These are phyloP conservation scores for Contarinia nasturtii DNA, from an alignment of 1,140 invertebrate genomes.

Conservation along the genomic window DNA sequence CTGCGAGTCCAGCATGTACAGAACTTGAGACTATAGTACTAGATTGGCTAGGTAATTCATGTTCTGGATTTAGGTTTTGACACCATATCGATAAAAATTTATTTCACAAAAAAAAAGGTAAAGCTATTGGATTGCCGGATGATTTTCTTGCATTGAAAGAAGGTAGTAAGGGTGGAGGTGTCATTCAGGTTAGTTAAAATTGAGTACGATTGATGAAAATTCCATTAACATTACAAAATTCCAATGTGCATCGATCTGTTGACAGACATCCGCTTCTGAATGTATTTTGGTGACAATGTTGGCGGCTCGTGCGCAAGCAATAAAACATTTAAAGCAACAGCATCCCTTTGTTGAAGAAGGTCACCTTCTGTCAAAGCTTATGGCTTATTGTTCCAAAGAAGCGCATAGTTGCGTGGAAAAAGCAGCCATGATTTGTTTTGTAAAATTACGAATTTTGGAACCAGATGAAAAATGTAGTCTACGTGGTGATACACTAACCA, in stretches of 20 bases:
- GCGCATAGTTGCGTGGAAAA: constrained; percentile 99
- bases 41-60: constrained; percentile 82
- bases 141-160: constrained; percentile 67
- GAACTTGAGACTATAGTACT: constrained; percentile 93
- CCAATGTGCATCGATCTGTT: no score
- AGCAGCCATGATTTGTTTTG: constrained; percentile 96
- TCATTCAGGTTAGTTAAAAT: constrained; percentile 72
- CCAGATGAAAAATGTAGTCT: constrained; percentile 86
- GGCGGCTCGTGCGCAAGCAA: constrained; percentile 82
- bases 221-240: no score
- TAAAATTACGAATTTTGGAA: constrained; percentile 91
- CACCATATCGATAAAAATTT: background rate
- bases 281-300: constrained; percentile 90
- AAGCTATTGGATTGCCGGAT: constrained; percentile 77
- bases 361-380: constrained; percentile 81
- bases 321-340: constrained; percentile 74
- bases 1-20: constrained; percentile 90
- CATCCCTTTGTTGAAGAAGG: constrained; percentile 89
- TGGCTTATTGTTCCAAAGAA: constrained; percentile 84
- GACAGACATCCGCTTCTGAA: constrained; percentile 62
- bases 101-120: constrained; percentile 29
- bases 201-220: no score
- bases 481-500: constrained; percentile 65
- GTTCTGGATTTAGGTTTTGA: background rate
- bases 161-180: constrained; percentile 75